These are phyloP conservation scores for Sminthopsis crassicaudata DNA, from an alignment of 2,113 vertebrate species.

Conservation along the genomic window DNA sequence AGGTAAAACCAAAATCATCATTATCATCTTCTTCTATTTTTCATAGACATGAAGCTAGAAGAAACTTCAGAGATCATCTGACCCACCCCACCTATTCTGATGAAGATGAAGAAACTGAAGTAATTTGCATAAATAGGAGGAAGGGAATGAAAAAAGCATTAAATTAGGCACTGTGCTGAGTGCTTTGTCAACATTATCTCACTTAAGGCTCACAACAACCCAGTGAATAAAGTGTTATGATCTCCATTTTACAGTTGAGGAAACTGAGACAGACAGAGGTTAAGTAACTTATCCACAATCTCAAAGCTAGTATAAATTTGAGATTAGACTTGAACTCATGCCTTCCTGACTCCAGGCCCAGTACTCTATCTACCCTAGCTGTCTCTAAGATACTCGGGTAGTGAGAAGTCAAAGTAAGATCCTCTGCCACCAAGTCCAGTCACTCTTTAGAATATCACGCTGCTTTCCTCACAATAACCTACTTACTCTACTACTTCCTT, in stretches of 20 bases:
- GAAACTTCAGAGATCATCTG: background rate
- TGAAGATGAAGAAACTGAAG: background rate
- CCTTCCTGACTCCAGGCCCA: background rate
- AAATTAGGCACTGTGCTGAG: background rate
- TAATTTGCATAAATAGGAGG: background rate
- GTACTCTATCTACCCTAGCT: background rate
- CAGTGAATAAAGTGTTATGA: background rate
- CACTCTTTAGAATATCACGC: background rate
- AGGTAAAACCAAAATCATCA: background rate
- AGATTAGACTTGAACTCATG: background rate
- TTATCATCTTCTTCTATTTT: background rate
- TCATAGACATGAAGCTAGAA: background rate
- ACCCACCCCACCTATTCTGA: background rate
- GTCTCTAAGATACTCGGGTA: background rate
- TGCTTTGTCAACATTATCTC: background rate
- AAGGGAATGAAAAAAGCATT: background rate
- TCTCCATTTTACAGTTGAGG: background rate
- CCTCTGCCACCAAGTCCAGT: background rate
- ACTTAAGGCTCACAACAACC: background rate
- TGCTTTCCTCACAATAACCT: background rate
- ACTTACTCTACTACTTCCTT: too few relatives aligned
- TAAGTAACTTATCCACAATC: background rate
- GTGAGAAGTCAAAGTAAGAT: background rate
- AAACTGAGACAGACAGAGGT: background rate
- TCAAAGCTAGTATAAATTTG: background rate